Percentiles rank a stretch among this genome's conserved stretches.
Conservation (phyloP, 2,113 vertebrate species). For the Dipodomys stephensi region DNA sequence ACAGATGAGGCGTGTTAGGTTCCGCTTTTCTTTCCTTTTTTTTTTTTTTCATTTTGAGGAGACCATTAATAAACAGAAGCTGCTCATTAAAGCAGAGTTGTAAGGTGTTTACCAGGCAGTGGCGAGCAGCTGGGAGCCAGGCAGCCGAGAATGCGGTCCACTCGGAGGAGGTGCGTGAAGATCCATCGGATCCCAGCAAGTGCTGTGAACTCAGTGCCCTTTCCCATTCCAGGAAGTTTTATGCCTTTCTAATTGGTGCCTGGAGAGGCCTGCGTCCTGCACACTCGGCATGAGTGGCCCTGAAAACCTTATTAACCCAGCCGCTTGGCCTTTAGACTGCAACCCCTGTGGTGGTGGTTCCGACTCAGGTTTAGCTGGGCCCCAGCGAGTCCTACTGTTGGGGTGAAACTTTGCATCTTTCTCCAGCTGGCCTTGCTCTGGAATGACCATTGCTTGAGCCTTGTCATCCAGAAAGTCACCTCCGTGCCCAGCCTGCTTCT, state of each 20-base stretch:
- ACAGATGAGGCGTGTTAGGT: not conserved
- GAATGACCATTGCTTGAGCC: not conserved
- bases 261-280: constrained; percentile 66
- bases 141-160: constrained; percentile 8
- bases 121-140: not conserved
- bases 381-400: not conserved
- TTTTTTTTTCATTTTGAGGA: not conserved
- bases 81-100: constrained; percentile 27
- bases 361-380: constrained; percentile 15
- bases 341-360: constrained; percentile 54
- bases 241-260: constrained; percentile 77
- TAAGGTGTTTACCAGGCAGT: constrained; percentile 27
- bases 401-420: not conserved
- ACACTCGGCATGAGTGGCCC: constrained; percentile 68
- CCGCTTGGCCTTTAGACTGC: constrained; percentile 47
- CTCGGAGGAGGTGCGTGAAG: not conserved
- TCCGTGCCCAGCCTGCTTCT: not conserved
- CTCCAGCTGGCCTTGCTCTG: not conserved
- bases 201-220: constrained; percentile 31
- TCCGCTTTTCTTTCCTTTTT: not conserved
- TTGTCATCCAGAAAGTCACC: not conserved
- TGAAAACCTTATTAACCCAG: constrained; percentile 76
- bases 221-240: constrained; percentile 65
- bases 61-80: constrained; percentile 52
- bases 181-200: constrained; percentile 48